Evolutionary conservation across 2,888 invertebrate species (phyloP).

Genomic region (Spatulosminthurus flaviceps): DNA sequence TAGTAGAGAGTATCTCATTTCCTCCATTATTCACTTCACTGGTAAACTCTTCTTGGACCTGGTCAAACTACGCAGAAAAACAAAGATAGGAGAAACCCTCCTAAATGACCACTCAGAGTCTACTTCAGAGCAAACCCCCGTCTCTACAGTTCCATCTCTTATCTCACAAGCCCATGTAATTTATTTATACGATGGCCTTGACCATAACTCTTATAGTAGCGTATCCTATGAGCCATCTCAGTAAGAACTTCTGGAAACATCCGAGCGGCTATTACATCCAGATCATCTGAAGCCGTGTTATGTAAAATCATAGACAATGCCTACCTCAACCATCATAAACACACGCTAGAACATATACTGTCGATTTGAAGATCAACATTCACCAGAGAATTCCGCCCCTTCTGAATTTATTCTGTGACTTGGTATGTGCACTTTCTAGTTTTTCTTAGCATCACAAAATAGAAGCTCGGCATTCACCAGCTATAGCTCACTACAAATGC

Average conservation of each 20-base stretch:
- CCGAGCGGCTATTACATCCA: not conserved
- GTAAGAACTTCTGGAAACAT: not conserved
- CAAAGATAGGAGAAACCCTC: not conserved
- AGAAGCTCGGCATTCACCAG: too few relatives aligned
- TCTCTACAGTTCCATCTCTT: not conserved
- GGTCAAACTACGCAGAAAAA: not conserved
- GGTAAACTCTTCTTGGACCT: not conserved
- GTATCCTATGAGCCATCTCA: not conserved
- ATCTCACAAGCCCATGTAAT: conserved; percentile 3
- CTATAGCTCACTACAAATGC: too few relatives aligned
- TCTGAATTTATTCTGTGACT: too few relatives aligned
- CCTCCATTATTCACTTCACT: not conserved
- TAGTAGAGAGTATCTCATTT: not conserved
- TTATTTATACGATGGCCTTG: conserved; percentile 10
- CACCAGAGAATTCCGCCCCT: too few relatives aligned
- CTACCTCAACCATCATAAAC: too few relatives aligned
- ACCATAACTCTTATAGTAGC: not conserved
- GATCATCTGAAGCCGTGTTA: too few relatives aligned
- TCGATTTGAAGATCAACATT: too few relatives aligned
- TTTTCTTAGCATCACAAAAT: too few relatives aligned
- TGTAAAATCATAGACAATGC: too few relatives aligned
- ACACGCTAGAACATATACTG: too few relatives aligned
- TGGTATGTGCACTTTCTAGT: too few relatives aligned
- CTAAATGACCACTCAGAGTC: not conserved
- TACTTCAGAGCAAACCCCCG: not conserved